These are phyloP conservation scores for Drepanosiphum platanoidis DNA, from an alignment of 2,888 invertebrate genomes.

Conservation along the genomic window DNA sequence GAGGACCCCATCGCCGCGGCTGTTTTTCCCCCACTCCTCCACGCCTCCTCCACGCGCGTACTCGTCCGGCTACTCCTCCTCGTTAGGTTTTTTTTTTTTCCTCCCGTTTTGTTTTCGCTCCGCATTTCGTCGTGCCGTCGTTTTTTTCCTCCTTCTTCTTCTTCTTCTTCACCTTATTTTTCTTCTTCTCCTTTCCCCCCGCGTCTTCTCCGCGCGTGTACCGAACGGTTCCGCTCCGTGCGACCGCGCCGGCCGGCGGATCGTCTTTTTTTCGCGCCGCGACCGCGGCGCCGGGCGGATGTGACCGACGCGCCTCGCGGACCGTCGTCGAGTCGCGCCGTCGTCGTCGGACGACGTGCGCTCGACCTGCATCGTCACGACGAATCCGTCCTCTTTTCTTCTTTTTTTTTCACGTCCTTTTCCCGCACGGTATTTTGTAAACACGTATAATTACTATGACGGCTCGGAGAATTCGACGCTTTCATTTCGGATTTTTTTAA, in stretches of 20 bases:
- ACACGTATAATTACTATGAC: too few species aligned
- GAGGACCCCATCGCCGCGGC: constrained; percentile 39
- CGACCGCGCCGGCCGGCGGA: background rate
- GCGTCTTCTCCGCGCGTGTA: background rate
- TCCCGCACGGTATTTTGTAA: background rate
- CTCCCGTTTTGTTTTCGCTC: constrained; percentile 22
- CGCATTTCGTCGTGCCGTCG: constrained; percentile 1
- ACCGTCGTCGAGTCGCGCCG: too few species aligned
- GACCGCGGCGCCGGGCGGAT: background rate
- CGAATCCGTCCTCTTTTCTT: background rate
- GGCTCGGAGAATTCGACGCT: too few species aligned
- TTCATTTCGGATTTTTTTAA: too few species aligned
- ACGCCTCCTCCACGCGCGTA: background rate
- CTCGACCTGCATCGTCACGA: too few species aligned
- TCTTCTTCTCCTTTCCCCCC: background rate
- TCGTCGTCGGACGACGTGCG: too few species aligned
- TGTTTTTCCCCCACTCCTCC: background rate
- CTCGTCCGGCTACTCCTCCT: background rate
- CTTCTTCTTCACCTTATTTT: too few species aligned
- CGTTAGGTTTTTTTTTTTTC: too few species aligned
- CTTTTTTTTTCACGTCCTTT: background rate
- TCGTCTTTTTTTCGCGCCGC: background rate
- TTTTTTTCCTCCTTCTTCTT: background rate
- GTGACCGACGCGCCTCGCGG: background rate
- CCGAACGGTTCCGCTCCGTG: constrained; percentile 1